These are phyloP conservation scores for Protobothrops flavoviridis DNA, from an alignment of 2,113 vertebrate genomes.

Conservation along the genomic window DNA sequence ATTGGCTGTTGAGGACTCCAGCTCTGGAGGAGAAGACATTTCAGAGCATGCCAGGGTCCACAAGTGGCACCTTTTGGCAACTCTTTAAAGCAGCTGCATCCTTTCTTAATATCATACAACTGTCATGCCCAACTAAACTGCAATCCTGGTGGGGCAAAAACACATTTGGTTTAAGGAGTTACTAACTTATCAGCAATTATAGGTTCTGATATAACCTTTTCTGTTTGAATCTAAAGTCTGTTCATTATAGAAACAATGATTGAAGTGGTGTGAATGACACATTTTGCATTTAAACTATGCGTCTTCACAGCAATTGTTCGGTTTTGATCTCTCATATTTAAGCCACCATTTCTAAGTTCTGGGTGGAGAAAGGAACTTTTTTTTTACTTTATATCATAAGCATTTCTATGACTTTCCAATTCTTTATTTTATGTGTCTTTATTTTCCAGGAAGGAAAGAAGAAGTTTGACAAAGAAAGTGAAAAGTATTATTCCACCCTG, in stretches of 20 bases:
- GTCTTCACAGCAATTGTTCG: not conserved
- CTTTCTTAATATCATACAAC: not conserved
- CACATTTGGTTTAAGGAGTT: not conserved
- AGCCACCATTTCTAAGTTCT: not conserved
- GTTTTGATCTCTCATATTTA: not conserved
- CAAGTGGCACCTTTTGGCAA: not conserved
- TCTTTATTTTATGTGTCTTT: constrained; percentile 39
- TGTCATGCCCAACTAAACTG: not conserved
- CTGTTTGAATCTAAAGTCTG: not conserved
- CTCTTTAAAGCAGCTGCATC: not conserved
- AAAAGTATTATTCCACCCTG: constrained; percentile 93
- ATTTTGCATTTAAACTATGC: not conserved
- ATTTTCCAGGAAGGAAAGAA: constrained; percentile 89
- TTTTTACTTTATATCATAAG: not conserved
- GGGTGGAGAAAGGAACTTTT: not conserved
- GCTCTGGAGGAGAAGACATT: not conserved
- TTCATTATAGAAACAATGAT: not conserved
- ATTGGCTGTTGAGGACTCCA: not conserved
- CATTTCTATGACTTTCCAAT: not conserved
- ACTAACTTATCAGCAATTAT: not conserved
- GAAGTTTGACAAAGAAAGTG: constrained; percentile 95
- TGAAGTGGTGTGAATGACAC: not conserved
- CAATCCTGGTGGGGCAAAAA: not conserved
- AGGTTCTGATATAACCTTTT: not conserved
- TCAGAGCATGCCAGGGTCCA: not conserved